phyloP scores from a whole-genome alignment of 2,797 vertebrate genomes.

The Intellagama lesueurii region DNA sequence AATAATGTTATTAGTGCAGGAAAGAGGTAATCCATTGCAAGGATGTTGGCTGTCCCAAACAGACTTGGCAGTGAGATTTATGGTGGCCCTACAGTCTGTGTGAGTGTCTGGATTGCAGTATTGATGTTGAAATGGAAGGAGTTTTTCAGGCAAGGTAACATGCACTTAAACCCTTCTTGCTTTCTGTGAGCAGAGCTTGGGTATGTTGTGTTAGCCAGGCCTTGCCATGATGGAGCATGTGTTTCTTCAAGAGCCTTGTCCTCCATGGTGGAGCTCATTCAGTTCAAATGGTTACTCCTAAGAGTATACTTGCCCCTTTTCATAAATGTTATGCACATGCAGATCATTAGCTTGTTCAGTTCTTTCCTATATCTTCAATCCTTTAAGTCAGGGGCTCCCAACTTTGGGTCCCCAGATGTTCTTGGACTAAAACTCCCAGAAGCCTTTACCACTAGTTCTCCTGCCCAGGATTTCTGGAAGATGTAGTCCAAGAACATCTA shows the following conservation, averaged over 20 bases:
- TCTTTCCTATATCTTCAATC: not conserved
- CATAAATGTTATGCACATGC: not conserved
- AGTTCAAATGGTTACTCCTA: not conserved
- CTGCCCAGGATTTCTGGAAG: too few species aligned
- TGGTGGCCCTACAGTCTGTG: conserved; percentile 25
- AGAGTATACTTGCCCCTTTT: not conserved
- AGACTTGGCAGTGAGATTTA: conserved; percentile 3
- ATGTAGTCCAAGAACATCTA: too few species aligned
- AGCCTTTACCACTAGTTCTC: too few species aligned
- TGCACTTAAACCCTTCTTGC: not conserved
- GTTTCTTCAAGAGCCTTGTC: not conserved
- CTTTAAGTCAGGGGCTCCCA: too few species aligned
- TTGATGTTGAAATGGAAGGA: not conserved
- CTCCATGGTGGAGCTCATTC: not conserved
- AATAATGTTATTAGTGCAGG: not conserved
- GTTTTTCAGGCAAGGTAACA: not conserved
- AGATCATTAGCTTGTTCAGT: not conserved
- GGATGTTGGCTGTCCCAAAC: not conserved
- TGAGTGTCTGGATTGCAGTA: conserved; percentile 26
- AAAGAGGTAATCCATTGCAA: not conserved
- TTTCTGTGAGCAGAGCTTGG: not conserved
- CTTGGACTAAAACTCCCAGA: too few species aligned
- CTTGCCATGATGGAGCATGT: not conserved
- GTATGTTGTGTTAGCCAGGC: not conserved
- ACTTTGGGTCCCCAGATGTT: too few species aligned